Base-by-base conservation (phyloP, 2,888 invertebrate genomes). In the Branchellion lobata region DNA sequence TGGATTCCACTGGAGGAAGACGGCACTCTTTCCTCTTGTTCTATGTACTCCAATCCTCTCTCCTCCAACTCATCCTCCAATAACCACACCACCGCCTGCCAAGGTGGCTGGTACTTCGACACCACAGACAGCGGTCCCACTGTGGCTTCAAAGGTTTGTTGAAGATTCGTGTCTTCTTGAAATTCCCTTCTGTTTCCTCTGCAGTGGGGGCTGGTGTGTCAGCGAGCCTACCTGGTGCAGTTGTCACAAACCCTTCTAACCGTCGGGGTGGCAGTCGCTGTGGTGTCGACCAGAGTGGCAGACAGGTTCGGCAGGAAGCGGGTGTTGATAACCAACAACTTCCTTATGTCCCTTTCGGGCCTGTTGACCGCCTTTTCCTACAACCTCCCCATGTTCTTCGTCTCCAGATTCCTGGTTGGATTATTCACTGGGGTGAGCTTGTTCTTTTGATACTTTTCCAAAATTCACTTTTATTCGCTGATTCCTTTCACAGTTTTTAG, bases 181-280 rank as follows among this genome's bases (percentile, higher is more conserved):
- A 65, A 65, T 57, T 5, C n/a, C 29, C 14, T 75, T 53, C 5
- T 31, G 14, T 5, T 75, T 53, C 21, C 21, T 75, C 33, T n/a
- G 18, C 75, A 84, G 84, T 84, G 84, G 84, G 82, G 83, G 36
- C 79, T 84, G 71, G 84, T 84, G 21, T 84, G 84, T 47, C 82
- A 83, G 78, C 36, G 75, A 8, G 80, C 65, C 47, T 83, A 81
- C 78, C 72, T 83, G 79, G 80, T 79, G 57, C 83, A 84, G 78
- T 78, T 80, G 31, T 80, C 84, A 14, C 83, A 83, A 81, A 82
- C 84, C 2, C 78, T 84, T 5, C 82, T 83, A 69, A 82, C 83
- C 57, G 74, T 82, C 47, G 84, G 84, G 1, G 83, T 84, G 80
- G 57, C 84, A 2, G 84, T 83, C 1, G 84, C 84, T 51, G 80